Conservation (phyloP, 2,797 vertebrate genomes). For the Acipenser oxyrinchus region DNA sequence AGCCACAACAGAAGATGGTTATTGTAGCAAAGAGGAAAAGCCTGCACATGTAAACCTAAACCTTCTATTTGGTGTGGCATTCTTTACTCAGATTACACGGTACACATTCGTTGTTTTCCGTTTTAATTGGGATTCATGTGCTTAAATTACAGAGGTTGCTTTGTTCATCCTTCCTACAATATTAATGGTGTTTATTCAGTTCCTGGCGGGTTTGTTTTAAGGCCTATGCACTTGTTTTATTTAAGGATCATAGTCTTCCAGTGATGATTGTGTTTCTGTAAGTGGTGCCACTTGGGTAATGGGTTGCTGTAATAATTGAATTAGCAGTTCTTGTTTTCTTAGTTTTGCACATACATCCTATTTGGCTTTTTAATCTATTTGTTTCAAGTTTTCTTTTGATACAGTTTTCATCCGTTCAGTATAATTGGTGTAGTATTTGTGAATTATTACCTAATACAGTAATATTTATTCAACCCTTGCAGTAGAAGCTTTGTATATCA, state of each 20-base stretch:
- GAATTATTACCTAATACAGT: too few relatives aligned
- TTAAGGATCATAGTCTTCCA: constrained; percentile 1
- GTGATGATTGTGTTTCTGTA: background rate
- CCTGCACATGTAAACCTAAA: background rate
- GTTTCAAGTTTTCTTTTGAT: constrained; percentile 6
- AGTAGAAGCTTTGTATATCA: too few relatives aligned
- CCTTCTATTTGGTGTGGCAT: background rate
- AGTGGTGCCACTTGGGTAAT: background rate
- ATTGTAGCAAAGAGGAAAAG: constrained; percentile 34
- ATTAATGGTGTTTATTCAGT: constrained; percentile 7
- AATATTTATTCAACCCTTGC: too few relatives aligned
- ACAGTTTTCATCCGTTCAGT: constrained; percentile 8
- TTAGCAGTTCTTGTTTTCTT: background rate
- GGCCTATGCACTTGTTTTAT: background rate
- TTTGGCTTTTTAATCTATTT: constrained; percentile 30
- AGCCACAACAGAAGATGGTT: constrained; percentile 51
- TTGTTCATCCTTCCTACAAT: constrained; percentile 3
- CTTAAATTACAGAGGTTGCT: constrained; percentile 8
- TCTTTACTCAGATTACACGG: constrained; percentile 17
- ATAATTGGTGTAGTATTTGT: too few relatives aligned
- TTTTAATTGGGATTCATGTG: background rate
- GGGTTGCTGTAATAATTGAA: background rate
- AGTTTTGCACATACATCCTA: constrained; percentile 19
- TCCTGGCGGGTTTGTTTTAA: constrained; percentile 3
- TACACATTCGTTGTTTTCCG: constrained; percentile 12